Conservation (phyloP, 2,888 invertebrate species). For the Zaprionus obscuricornis region DNA sequence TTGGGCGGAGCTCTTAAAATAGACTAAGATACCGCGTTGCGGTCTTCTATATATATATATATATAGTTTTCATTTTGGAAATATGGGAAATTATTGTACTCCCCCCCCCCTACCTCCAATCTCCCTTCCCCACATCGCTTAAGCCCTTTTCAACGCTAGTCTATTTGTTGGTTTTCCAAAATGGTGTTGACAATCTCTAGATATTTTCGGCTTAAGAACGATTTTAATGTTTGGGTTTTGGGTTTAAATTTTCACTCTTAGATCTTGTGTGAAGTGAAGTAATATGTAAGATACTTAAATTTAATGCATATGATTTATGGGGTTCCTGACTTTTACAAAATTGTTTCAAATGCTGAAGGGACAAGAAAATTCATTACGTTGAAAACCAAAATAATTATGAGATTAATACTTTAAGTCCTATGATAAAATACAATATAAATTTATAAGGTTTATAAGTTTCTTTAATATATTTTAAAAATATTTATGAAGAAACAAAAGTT, state of each 20-base stretch:
- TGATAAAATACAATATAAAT: too few relatives aligned
- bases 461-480: too few relatives aligned
- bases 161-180: constrained; percentile 45
- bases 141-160: constrained; percentile 19
- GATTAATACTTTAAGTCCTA: too few relatives aligned
- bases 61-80: constrained; percentile 6
- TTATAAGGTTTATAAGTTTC: too few relatives aligned
- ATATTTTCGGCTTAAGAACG: constrained; percentile 26
- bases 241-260: neutral
- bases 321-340: too few relatives aligned
- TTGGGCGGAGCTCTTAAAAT: constrained; percentile 42
- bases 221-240: constrained; percentile 7
- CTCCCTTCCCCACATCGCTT: constrained; percentile 8
- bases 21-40: constrained; percentile 35
- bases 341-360: too few relatives aligned
- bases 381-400: too few relatives aligned
- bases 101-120: too few relatives aligned
- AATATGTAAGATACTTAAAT: neutral
- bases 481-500: too few relatives aligned
- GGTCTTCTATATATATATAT: neutral
- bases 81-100: constrained; percentile 22
- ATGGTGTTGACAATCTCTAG: constrained; percentile 60
- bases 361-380: too few relatives aligned
- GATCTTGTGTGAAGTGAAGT: neutral
- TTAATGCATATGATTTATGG: too few relatives aligned